Conservation (phyloP, 2,888 invertebrate genomes). For the Pasiphila rectangulata region DNA sequence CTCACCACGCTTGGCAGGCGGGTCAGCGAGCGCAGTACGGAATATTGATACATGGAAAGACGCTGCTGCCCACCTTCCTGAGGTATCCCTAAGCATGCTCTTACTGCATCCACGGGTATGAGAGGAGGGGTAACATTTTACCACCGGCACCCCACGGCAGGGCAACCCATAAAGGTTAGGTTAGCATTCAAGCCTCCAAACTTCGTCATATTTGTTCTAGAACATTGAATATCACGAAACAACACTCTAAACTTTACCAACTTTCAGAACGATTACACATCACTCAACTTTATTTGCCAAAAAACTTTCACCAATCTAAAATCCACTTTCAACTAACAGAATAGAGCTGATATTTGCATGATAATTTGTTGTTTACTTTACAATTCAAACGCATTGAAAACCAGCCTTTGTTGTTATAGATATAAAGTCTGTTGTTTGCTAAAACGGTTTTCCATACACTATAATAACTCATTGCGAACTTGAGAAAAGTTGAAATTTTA, state of each 20-base stretch:
- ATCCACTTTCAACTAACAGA: background rate
- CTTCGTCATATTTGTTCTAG: background rate
- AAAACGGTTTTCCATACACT: slow-evolving; percentile 31
- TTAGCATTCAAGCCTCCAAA: no score
- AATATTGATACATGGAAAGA: no score
- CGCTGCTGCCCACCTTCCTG: no score
- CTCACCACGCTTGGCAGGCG: no score
- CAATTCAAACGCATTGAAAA: slow-evolving; percentile 2
- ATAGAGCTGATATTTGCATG: background rate
- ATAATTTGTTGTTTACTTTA: background rate
- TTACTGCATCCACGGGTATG: no score
- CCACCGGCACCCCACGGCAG: no score
- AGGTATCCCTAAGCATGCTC: no score
- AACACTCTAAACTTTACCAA: slow-evolving; percentile 8
- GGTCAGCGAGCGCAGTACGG: no score
- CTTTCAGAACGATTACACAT: slow-evolving; percentile 15
- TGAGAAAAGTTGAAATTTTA: slow-evolving; percentile 65
- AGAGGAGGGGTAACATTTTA: no score
- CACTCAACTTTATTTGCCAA: slow-evolving; percentile 5
- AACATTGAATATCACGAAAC: slow-evolving; percentile 5
- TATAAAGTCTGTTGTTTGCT: slow-evolving; percentile 6
- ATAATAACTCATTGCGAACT: slow-evolving; percentile 57
- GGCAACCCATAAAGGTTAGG: no score
- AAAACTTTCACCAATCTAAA: slow-evolving; percentile 6
- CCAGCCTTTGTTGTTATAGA: background rate